Conservation (phyloP, 2,888 invertebrate species). For the Neocrepidodera transversa region DNA sequence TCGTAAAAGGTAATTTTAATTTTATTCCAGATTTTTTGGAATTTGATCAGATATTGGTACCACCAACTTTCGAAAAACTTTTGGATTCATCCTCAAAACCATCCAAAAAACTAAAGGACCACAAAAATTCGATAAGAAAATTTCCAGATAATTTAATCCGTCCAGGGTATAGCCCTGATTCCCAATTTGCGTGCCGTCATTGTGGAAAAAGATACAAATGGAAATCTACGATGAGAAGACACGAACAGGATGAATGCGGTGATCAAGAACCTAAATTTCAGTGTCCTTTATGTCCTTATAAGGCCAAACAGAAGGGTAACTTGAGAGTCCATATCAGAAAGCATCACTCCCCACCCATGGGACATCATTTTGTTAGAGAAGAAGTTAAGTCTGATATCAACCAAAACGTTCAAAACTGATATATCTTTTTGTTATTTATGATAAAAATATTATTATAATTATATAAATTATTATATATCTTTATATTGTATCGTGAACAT, state of each 20-base stretch:
- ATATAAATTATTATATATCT: conserved; percentile 24
- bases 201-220: conserved; percentile 87
- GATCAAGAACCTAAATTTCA: conserved; percentile 82
- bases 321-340: conserved; percentile 82
- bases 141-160: conserved; percentile 46
- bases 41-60: conserved; percentile 46
- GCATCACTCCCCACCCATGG: conserved; percentile 64
- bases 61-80: conserved; percentile 46
- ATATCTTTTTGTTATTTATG: conserved; percentile 22
- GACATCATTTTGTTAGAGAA: conserved; percentile 8
- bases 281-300: conserved; percentile 70
- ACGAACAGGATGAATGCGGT: conserved; percentile 80
- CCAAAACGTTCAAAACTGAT: conserved; percentile 36
- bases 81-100: conserved; percentile 42
- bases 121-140: conserved; percentile 63
- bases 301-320: conserved; percentile 82
- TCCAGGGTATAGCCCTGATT: conserved; percentile 61
- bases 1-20: conserved; percentile 4
- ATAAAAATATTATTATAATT: conserved; percentile 20
- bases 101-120: conserved; percentile 44
- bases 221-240: conserved; percentile 77
- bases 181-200: conserved; percentile 79
- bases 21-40: conserved; percentile 44
- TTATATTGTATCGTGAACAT: conserved; percentile 6
- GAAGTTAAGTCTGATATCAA: conserved; percentile 34